Evolutionary conservation across 1,140 invertebrate species (phyloP), one percentile per base, ranked within the genome.

Genomic region (Sminthurides bifidus): DNA sequence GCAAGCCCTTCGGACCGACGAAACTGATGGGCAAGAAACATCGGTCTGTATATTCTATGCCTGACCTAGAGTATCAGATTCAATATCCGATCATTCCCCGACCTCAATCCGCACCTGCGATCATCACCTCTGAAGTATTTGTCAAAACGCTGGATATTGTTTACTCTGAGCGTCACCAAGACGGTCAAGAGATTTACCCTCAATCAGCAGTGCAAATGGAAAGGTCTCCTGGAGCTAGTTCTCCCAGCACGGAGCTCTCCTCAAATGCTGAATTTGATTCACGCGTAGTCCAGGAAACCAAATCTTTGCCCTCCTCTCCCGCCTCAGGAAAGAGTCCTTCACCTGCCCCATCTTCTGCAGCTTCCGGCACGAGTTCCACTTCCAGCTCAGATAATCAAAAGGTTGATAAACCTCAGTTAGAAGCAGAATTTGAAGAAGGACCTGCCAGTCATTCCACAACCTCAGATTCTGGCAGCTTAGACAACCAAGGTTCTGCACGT

Each of bases 51-150:
- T 52, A 61, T 41, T 61, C 60, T 55, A 54, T 58, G 52, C 60
- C 60, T 23, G 60, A 61, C 48, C 33, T 61, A 51, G 55, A 61
- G 37, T 61, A 58, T 48, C 60, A 61, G 52, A 61, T 61, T 41
- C 55, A 61, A 35, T 58, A 50, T 31, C 54, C 51, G 29, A 52
- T 44, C 40, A 52, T 61, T 1, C 55, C 60, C 6, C 45, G 60
- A 40, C 60, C 60, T 15, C 33, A 54, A 15, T 61, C 60, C 17
- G 60, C 60, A 10, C 60, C 60, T n/a, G 59, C 59, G 1, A 58
- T 61, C 15, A 61, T 61, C 27, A 61, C 60, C 6, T 61, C 60
- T 0, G 60, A 61, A 61, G 60, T 61, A n/a, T 61, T 61, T 33
- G 60, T 61, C 19, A 61, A 61, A 30, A 61, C 52, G 3, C 24